phyloP scores from a whole-genome alignment of 2,113 vertebrate genomes.

The Bothrops jararaca region DNA sequence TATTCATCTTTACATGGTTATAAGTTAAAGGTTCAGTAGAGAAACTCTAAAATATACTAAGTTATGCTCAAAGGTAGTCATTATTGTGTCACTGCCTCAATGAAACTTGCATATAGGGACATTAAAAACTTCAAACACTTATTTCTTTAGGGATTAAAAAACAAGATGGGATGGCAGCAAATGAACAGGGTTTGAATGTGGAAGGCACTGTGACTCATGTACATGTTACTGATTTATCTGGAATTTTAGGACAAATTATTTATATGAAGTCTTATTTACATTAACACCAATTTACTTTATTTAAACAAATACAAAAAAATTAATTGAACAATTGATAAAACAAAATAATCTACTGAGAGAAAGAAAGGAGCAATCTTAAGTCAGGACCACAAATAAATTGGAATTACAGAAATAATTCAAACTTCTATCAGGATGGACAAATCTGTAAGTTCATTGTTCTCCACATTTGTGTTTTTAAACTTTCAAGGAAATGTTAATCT shows the following conservation, averaged over 20 bases:
- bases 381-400: neutral
- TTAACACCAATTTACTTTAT: neutral
- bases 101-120: neutral
- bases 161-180: neutral
- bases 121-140: neutral
- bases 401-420: neutral
- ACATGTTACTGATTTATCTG: neutral
- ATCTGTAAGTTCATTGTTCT: neutral
- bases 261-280: neutral
- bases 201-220: neutral
- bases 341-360: neutral
- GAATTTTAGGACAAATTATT: neutral
- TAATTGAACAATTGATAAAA: neutral
- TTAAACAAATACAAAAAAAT: neutral
- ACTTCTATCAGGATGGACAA: neutral
- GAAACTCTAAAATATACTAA: slow-evolving; percentile 5
- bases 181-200: neutral
- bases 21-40: neutral
- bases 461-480: neutral
- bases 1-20: neutral
- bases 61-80: neutral
- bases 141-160: neutral
- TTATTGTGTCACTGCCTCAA: neutral
- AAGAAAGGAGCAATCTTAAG: neutral
- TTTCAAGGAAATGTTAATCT: neutral